phyloP scores from a whole-genome alignment of 2,888 invertebrate species.

The Himalopsyche kuldschensis region DNA sequence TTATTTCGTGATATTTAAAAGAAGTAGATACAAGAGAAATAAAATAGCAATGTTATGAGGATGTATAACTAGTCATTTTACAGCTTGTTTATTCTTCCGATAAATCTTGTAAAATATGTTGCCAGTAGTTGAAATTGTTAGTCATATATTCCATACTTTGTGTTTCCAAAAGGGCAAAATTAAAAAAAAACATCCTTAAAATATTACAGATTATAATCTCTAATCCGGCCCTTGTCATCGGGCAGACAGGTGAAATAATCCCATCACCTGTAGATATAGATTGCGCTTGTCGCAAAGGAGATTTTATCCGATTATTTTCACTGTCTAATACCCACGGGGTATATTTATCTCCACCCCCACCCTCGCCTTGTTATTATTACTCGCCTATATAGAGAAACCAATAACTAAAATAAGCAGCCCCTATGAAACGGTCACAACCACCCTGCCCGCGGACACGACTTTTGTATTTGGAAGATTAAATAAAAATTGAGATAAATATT shows the following conservation, averaged over 20 bases:
- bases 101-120: no score
- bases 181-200: no score
- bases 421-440: background rate
- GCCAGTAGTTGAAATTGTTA: no score
- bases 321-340: constrained; percentile 23
- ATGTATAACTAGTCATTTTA: no score
- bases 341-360: background rate
- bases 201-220: background rate
- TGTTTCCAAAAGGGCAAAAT: no score
- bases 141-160: no score
- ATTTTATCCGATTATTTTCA: constrained; percentile 30
- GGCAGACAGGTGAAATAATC: background rate
- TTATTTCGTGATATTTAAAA: no score
- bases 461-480: background rate
- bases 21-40: no score
- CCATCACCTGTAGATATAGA: constrained; percentile 23
- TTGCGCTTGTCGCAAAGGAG: constrained; percentile 16
- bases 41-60: no score
- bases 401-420: background rate
- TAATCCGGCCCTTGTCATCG: background rate
- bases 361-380: background rate
- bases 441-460: background rate
- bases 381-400: background rate
- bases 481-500: background rate
- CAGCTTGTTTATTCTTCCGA: no score